Base-by-base conservation (phyloP, 2,113 vertebrate genomes). In the Phaethon lepturus region DNA sequence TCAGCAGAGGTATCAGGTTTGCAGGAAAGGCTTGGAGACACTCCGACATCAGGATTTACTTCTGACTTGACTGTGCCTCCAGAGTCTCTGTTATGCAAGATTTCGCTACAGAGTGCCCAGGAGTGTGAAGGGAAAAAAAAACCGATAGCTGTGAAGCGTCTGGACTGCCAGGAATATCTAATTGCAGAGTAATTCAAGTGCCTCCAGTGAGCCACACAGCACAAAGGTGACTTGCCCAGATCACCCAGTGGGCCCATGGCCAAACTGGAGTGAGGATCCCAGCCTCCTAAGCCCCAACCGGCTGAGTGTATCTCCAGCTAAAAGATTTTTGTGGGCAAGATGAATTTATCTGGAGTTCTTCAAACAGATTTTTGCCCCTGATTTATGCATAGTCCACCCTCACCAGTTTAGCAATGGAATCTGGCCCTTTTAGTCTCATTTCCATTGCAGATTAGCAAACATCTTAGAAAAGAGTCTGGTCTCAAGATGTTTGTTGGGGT, bases 401-500 rank as follows among this genome's bases (percentile, higher is more conserved):
- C 52, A n/a, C 52, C 53, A 28, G 38, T 82, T 60, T 29, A 76
- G 86, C n/a, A 38, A 38, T 42, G 59, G 79, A 59, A 83, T 86
- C 40, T 76, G 42, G 7, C 66, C 42, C 84, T 92, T 63, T 6
- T 6, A 35, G 64, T 77, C 78, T 77, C 55, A 49, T 73, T 82
- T 85, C 88, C 69, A 53, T 14, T 55, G 64, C 62, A 85, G 64
- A 96, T 74, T 69, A 55, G 17, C 47, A 85, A 86, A 93, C 47
- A 63, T 35, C 52, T 91, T 19, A 49, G 86, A 50, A 67, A 91
- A 49, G 31, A 73, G 62, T 94, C 93, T 86, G 82, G 83, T 93
- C 88, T 91, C 92, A 95, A 94, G 91, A 96, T 95, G 82, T 94
- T 83, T 95, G 45, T 33, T 93, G 81, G 67, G 17, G 33, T 81